phyloP scores from a whole-genome alignment of 2,113 vertebrate genomes.

The Mus pahari region DNA sequence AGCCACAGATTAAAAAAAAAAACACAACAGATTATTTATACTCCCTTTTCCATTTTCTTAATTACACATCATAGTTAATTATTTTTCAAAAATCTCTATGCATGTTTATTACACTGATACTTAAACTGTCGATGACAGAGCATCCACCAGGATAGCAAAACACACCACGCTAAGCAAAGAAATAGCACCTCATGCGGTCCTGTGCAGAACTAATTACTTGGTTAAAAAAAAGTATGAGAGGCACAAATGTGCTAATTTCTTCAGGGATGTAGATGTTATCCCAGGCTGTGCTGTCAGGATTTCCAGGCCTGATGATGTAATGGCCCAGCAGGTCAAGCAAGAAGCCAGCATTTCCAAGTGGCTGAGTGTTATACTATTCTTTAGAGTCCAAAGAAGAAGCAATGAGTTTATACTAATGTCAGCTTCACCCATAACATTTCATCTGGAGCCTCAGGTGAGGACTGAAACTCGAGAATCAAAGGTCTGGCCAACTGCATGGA shows the following conservation, averaged over 20 bases:
- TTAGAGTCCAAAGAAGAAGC: conserved; percentile 15
- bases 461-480: conserved; percentile 1
- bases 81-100: conserved; percentile 37
- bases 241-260: neutral
- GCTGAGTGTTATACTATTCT: neutral
- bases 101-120: conserved; percentile 1
- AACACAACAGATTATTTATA: neutral
- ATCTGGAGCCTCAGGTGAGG: neutral
- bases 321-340: neutral
- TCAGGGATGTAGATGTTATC: neutral
- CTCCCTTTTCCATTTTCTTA: neutral
- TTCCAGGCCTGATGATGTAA: neutral
- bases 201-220: neutral
- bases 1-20: neutral
- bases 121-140: neutral
- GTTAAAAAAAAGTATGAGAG: neutral
- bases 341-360: neutral
- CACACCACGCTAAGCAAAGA: neutral
- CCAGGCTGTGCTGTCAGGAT: neutral
- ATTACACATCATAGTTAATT: conserved; percentile 24
- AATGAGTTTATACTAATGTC: neutral
- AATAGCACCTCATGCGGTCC: neutral
- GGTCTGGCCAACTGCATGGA: neutral
- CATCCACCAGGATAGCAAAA: neutral
- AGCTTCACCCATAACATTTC: neutral